Evolutionary conservation across 2,113 vertebrate species (phyloP).

Genomic region (Thermophis baileyi): DNA sequence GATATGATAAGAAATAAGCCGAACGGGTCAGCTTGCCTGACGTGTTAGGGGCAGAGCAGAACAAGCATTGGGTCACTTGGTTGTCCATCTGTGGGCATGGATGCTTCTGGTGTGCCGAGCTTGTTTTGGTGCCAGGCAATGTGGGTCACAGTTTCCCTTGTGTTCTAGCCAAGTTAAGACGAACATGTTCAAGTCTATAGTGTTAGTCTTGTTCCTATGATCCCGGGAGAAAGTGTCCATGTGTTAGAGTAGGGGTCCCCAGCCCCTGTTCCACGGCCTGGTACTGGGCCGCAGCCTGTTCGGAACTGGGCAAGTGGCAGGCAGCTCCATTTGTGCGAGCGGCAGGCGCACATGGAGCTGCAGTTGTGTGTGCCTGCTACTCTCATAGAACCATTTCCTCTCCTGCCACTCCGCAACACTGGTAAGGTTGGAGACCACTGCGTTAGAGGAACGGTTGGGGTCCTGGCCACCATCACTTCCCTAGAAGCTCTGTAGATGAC

Average conservation of each 20-base stretch:
- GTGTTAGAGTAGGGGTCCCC: not conserved
- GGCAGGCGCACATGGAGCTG: not conserved
- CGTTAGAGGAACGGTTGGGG: not conserved
- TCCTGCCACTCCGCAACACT: too few species aligned
- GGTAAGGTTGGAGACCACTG: not conserved
- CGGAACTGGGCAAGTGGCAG: not conserved
- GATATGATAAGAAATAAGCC: not conserved
- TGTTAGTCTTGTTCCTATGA: not conserved
- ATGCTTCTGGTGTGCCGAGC: slow-evolving; percentile 16
- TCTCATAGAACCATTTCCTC: not conserved
- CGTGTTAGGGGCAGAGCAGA: slow-evolving; percentile 24
- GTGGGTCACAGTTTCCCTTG: not conserved
- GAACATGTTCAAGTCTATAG: not conserved
- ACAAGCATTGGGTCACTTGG: too few species aligned
- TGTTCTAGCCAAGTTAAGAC: slow-evolving; percentile 50
- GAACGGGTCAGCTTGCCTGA: not conserved
- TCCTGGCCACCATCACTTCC: not conserved
- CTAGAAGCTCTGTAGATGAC: too few species aligned
- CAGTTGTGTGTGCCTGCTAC: accelerated
- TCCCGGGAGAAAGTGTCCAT: not conserved
- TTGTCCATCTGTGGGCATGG: slow-evolving; percentile 32
- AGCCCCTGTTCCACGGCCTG: too few species aligned
- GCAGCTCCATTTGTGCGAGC: not conserved
- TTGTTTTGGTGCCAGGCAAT: slow-evolving; percentile 46
- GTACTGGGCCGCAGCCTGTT: not conserved